phyloP scores from a whole-genome alignment of 1,140 invertebrate genomes.

The Eciton burchellii region DNA sequence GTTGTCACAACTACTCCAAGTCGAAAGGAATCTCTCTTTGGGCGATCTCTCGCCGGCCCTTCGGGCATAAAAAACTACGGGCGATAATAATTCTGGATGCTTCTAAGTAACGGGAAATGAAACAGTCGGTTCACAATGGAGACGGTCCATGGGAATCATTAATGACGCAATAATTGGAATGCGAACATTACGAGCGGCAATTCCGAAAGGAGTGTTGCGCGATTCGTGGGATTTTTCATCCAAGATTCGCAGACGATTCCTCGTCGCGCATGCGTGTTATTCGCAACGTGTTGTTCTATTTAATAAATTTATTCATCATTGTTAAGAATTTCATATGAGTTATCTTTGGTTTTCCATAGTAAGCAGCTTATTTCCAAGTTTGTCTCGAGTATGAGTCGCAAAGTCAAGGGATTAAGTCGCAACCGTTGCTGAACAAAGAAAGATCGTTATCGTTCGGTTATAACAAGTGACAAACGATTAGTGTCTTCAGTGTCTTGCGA shows the following conservation, averaged over 20 bases:
- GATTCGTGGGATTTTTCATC: background rate
- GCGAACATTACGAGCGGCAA: background rate
- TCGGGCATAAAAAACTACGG: background rate
- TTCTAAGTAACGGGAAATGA: constrained; percentile 6
- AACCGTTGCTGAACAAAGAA: too few species aligned
- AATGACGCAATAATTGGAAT: constrained; percentile 18
- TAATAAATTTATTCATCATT: background rate
- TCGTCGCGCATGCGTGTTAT: background rate
- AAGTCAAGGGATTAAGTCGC: too few species aligned
- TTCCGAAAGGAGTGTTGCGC: background rate
- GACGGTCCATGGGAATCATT: constrained; percentile 2
- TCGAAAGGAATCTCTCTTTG: constrained; percentile 16
- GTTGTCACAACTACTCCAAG: constrained; percentile 23
- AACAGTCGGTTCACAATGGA: background rate
- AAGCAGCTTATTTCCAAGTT: too few species aligned
- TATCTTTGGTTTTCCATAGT: too few species aligned
- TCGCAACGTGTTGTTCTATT: background rate
- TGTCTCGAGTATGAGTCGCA: too few species aligned
- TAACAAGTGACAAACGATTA: too few species aligned
- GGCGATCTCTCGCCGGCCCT: constrained; percentile 2
- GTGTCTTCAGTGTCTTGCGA: too few species aligned
- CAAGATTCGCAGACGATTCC: background rate
- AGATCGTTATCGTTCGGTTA: too few species aligned
- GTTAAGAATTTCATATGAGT: too few species aligned
- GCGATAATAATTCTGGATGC: constrained; percentile 8